phyloP scores from a whole-genome alignment of 2,797 vertebrate genomes.

The Sibirionetta formosa region DNA sequence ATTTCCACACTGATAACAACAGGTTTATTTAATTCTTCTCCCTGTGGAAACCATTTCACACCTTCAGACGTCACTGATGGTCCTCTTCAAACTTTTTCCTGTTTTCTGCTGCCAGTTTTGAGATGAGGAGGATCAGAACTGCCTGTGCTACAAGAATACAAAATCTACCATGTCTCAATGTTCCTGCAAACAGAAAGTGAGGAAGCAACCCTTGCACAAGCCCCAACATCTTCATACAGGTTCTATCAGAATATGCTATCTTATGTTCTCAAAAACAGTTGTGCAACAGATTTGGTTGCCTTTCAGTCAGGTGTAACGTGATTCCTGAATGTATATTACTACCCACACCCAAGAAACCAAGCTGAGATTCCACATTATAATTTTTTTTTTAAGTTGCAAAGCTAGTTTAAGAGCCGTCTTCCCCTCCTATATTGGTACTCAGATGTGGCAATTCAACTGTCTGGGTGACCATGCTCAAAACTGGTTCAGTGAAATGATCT shows the following conservation, averaged over 20 bases:
- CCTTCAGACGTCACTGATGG: background rate
- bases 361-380: background rate
- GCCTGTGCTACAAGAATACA: background rate
- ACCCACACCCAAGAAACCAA: conserved; percentile 54
- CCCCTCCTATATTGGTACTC: background rate
- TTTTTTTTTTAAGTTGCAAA: conserved; percentile 66
- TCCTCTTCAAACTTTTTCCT: background rate
- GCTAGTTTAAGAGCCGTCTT: conserved; percentile 39
- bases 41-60: background rate
- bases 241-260: conserved; percentile 38
- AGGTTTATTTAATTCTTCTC: background rate
- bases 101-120: background rate
- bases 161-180: background rate
- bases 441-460: conserved; percentile 31
- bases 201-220: conserved; percentile 21
- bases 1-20: background rate
- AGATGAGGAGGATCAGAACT: background rate
- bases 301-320: conserved; percentile 35
- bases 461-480: conserved; percentile 19
- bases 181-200: background rate
- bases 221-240: conserved; percentile 7
- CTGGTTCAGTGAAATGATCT: conserved; percentile 35
- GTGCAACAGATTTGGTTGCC: conserved; percentile 46
- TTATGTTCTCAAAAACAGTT: conserved; percentile 23
- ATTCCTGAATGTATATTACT: conserved; percentile 42